These are phyloP conservation scores for Synanthedon andrenaeformis DNA, from an alignment of 2,888 invertebrate species.

Conservation along the genomic window DNA sequence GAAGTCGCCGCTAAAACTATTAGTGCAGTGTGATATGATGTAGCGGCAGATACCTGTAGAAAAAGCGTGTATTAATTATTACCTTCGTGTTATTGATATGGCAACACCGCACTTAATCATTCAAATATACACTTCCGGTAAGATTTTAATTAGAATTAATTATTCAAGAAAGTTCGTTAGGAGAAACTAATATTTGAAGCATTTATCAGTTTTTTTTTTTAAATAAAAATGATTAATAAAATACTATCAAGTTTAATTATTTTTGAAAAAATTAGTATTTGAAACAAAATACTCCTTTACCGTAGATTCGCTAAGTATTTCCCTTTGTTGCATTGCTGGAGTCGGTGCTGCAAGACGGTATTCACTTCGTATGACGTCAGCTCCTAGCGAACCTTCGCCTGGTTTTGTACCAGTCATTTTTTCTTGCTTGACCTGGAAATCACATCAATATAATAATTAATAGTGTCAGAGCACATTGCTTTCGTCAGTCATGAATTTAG, in stretches of 20 bases:
- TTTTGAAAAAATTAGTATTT: too few relatives aligned
- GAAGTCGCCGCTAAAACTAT: conserved; percentile 83
- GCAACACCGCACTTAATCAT: neutral
- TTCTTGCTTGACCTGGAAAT: conserved; percentile 50
- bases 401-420: conserved; percentile 30
- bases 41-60: conserved; percentile 69
- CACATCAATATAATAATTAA: neutral
- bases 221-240: too few relatives aligned
- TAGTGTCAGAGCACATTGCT: neutral
- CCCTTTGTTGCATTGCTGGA: conserved; percentile 65
- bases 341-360: conserved; percentile 43
- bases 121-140: too few relatives aligned
- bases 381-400: conserved; percentile 24
- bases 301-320: conserved; percentile 76
- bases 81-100: neutral
- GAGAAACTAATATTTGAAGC: too few relatives aligned
- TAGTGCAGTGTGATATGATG: conserved; percentile 81
- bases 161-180: too few relatives aligned
- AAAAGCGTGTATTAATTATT: neutral
- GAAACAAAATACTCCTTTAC: conserved; percentile 27
- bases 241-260: too few relatives aligned
- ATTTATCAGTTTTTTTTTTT: too few relatives aligned
- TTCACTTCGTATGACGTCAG: conserved; percentile 57
- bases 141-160: too few relatives aligned
- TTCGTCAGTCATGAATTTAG: neutral